Percentiles rank a stretch among this genome's conserved stretches.
phyloP scores from a whole-genome alignment of 2,888 invertebrate species.

The Nipponacmea schrenckii region DNA sequence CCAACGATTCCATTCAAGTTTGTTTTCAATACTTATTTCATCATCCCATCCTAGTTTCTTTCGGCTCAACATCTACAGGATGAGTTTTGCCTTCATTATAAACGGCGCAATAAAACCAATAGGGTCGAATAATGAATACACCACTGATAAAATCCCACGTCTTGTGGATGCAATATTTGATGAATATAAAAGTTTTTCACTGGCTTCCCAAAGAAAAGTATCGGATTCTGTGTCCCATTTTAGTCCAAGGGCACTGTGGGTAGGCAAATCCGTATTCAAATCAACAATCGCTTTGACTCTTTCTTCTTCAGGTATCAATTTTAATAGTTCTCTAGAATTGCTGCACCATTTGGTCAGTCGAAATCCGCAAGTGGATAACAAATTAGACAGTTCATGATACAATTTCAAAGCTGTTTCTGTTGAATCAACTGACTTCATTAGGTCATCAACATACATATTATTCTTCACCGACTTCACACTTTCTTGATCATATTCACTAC shows the following conservation, averaged over 20 bases:
- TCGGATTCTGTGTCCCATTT: constrained; percentile 9
- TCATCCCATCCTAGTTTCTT: constrained; percentile 14
- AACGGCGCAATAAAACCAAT: constrained; percentile 11
- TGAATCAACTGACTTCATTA: constrained; percentile 8
- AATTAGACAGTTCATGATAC: background rate
- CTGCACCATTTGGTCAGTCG: background rate
- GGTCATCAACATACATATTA: constrained; percentile 13
- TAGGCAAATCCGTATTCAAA: constrained; percentile 9
- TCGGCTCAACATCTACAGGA: background rate
- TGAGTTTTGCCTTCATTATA: constrained; percentile 3
- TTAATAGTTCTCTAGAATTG: background rate
- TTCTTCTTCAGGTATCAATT: background rate
- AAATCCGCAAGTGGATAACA: background rate
- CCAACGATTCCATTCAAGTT: constrained; percentile 2
- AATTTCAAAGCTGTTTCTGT: background rate
- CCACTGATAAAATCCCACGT: constrained; percentile 7
- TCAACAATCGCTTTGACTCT: background rate
- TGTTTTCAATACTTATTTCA: background rate
- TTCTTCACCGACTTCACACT: background rate
- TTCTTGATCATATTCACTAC: background rate
- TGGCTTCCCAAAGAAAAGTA: constrained; percentile 3
- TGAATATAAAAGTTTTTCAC: too few species aligned
- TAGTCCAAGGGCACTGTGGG: constrained; percentile 4
- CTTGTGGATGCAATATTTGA: constrained; percentile 2
- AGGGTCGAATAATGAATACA: constrained; percentile 10